These are phyloP conservation scores for Caprella mutica DNA, from an alignment of 2,888 invertebrate species.

Conservation along the genomic window DNA sequence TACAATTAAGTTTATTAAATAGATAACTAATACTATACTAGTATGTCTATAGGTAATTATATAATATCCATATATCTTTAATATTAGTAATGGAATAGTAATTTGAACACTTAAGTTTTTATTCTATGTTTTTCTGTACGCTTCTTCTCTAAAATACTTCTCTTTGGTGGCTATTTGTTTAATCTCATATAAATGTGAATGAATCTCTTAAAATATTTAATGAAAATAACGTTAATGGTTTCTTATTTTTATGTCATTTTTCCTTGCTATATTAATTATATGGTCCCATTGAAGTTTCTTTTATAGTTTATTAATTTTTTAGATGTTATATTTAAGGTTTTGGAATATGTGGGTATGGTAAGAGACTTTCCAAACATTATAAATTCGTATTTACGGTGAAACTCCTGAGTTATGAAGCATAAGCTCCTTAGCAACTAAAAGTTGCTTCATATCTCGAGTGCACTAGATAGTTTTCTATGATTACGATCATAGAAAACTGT, in stretches of 20 bases:
- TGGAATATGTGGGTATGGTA: background rate
- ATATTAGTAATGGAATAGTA: background rate
- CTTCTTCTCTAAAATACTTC: too few relatives aligned
- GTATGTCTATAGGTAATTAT: slow-evolving; percentile 2
- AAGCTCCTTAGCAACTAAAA: too few relatives aligned
- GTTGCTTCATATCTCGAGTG: background rate
- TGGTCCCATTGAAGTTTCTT: background rate
- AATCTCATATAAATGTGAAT: background rate
- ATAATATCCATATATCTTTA: background rate
- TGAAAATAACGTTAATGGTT: background rate
- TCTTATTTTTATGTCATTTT: background rate
- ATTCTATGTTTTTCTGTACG: too few relatives aligned
- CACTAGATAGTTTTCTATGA: too few relatives aligned
- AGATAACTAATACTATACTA: background rate
- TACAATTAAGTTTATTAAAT: background rate
- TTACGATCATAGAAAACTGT: too few relatives aligned
- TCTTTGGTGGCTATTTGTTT: too few relatives aligned
- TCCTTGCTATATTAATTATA: background rate
- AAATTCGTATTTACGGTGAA: too few relatives aligned
- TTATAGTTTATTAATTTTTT: background rate
- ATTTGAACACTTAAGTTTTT: background rate
- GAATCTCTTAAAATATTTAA: background rate
- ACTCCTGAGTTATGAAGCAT: too few relatives aligned
- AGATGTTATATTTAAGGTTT: background rate
- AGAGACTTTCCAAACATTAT: background rate